Conservation (phyloP, 2,888 invertebrate genomes). For the Meiosimyza platycephala region DNA sequence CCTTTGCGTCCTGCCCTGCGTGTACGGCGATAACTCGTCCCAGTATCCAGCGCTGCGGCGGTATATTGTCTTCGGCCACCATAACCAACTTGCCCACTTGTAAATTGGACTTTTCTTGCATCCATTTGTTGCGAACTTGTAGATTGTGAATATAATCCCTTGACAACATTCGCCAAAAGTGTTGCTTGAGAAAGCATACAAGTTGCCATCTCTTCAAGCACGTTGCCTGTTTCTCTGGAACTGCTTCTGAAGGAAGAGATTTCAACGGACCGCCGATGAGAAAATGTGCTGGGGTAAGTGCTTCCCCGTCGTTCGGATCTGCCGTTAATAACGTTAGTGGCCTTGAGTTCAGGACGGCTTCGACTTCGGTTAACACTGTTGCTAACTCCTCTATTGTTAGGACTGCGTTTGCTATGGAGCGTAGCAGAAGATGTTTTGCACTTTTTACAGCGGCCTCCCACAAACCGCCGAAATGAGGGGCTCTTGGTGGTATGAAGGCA, state of each 20-base stretch:
- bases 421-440: neutral
- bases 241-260: neutral
- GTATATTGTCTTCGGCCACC: too few species aligned
- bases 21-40: too few species aligned
- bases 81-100: slow-evolving; percentile 28
- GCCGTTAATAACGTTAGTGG: neutral
- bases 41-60: neutral
- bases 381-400: neutral
- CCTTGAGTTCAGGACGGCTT: neutral
- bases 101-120: slow-evolving; percentile 30
- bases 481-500: slow-evolving; percentile 40
- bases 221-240: neutral
- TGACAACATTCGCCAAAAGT: slow-evolving; percentile 25
- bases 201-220: neutral
- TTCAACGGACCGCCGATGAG: neutral
- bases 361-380: too few species aligned
- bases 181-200: neutral
- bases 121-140: slow-evolving; percentile 35
- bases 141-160: neutral
- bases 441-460: too few species aligned
- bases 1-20: too few species aligned
- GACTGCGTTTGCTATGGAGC: neutral
- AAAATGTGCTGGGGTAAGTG: neutral
- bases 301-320: neutral
- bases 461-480: slow-evolving; percentile 40